Evolutionary conservation across 2,888 invertebrate species (phyloP).

Genomic region (Toxonevra muliebris): DNA sequence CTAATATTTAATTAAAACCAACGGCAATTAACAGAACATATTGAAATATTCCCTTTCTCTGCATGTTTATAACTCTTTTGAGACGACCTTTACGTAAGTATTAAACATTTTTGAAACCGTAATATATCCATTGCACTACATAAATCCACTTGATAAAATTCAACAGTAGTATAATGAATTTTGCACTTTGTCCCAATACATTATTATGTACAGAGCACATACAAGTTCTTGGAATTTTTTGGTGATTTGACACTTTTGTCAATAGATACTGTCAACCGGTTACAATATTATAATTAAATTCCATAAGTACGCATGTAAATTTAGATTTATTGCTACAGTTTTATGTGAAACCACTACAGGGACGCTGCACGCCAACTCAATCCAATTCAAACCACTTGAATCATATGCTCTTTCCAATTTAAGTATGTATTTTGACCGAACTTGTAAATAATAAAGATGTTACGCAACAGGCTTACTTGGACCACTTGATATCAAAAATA

Average conservation of each 20-base stretch:
- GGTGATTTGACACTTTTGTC: constrained; percentile 43
- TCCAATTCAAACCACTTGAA: no score
- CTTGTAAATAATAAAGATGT: constrained; percentile 51
- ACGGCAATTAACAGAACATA: no score
- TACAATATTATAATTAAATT: constrained; percentile 34
- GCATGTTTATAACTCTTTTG: no score
- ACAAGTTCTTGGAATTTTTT: constrained; percentile 30
- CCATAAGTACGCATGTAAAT: constrained; percentile 45
- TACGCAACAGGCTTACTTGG: constrained; percentile 47
- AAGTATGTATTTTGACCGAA: constrained; percentile 42
- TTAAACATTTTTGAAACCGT: no score
- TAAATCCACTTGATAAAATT: no score
- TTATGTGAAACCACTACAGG: constrained; percentile 25
- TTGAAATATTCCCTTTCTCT: no score
- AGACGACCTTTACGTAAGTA: no score
- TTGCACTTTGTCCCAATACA: no score
- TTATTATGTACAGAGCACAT: no score
- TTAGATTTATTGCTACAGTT: constrained; percentile 43
- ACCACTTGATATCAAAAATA: neutral
- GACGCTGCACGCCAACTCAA: neutral
- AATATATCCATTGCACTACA: no score
- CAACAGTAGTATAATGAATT: no score
- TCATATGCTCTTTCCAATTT: neutral
- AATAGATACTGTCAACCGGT: neutral
- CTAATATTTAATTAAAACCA: no score